Base-by-base conservation (phyloP, 2,888 invertebrate genomes). In the Watsonalla binaria region DNA sequence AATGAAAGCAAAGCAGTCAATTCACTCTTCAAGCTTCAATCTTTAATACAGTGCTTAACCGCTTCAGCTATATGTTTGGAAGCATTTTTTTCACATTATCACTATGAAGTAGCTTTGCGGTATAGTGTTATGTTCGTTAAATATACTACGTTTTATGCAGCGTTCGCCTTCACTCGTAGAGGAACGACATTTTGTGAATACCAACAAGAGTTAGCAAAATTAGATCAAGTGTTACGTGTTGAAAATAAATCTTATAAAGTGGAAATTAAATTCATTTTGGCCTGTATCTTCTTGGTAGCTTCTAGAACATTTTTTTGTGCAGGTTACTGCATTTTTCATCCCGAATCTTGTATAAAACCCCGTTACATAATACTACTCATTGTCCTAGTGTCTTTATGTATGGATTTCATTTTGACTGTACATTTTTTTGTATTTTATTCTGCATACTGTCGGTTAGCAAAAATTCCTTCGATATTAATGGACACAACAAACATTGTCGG, bases 361-460 rank as follows among this genome's bases (percentile, higher is more conserved):
- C 6, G 53, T 8, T 37, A 47, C 5, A 35, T 53, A 0, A 50
- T 15, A 6, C 15, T 55, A 1, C n/a, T 55, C 1, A 52, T 48
- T 15, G 24, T 54, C 1, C 33, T 58, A 11, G 51, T 56, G 2
- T 39, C 55, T 15, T 45, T 55, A 0, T 46, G 54, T 15, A 37
- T 53, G 0, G 59, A 62, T 51, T 46, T 57, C 11, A 53, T 60
- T 7, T 51, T 60, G 1, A 14, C 58, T 11, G 35, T 58, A 5
- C 56, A 57, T 47, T 62, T 54, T 47, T 58, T 55, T 33, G 48
- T 54, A 0, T 62, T 60, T 24, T 55, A 57, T 39, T 57, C 53
- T 9, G 48, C 53, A 5, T 58, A 54, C 14, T 50, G 54, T 33
- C 53, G 62, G n/a, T 51, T 62, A 35, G 45, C 45, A 8, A 54